phyloP scores from a whole-genome alignment of 2,797 vertebrate genomes.

The Myotis daubentonii region DNA sequence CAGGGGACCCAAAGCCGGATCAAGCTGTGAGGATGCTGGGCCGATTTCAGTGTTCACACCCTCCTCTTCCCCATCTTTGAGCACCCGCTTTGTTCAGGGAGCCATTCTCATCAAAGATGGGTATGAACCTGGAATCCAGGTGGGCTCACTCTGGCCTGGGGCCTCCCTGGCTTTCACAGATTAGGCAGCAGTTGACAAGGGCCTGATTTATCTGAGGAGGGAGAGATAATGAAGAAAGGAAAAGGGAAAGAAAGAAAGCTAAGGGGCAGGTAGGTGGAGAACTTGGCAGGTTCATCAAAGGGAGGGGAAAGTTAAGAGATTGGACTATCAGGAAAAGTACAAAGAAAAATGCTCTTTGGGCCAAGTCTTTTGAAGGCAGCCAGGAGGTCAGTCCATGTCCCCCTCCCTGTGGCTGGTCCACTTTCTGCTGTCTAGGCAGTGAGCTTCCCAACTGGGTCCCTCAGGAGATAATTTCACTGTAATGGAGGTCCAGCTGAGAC shows the following conservation, averaged over 20 bases:
- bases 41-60: rapidly evolving
- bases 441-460: background rate
- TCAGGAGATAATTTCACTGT: background rate
- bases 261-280: background rate
- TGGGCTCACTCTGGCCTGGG: background rate
- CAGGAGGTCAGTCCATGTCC: background rate
- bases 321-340: background rate
- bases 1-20: background rate
- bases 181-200: too few species aligned
- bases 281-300: background rate
- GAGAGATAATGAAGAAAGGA: background rate
- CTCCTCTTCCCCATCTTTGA: background rate
- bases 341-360: background rate
- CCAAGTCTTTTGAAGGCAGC: background rate
- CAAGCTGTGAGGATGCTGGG: constrained; percentile 4
- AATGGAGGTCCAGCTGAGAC: background rate
- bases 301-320: background rate
- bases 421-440: background rate
- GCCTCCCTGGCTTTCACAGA: background rate
- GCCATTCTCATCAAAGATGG: rapidly evolving
- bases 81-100: constrained; percentile 36
- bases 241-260: background rate
- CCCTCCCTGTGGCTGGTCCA: background rate
- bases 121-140: background rate
- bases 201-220: background rate